phyloP scores from a whole-genome alignment of 2,113 vertebrate genomes.

The Petrocephalus microphthalmus region DNA sequence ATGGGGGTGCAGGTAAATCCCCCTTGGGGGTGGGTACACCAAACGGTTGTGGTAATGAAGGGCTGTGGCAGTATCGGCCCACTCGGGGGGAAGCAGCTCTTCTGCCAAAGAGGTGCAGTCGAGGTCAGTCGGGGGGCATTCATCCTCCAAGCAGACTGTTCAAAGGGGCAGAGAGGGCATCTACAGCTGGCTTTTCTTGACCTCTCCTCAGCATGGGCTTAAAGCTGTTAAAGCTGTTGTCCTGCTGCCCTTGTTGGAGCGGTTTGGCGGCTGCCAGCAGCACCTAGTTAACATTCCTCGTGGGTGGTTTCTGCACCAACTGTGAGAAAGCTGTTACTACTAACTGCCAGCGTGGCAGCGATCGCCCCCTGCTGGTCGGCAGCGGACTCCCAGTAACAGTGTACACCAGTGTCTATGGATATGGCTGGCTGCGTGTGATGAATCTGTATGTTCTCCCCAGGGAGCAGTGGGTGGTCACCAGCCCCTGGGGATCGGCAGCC shows the following conservation, averaged over 20 bases:
- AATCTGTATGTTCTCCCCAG: slow-evolving; percentile 46
- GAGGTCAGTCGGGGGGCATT: not conserved
- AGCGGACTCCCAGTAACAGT: not conserved
- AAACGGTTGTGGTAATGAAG: not conserved
- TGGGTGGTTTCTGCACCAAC: not conserved
- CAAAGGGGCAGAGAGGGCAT: not conserved
- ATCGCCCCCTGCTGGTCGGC: not conserved
- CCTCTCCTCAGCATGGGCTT: not conserved
- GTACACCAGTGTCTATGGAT: not conserved
- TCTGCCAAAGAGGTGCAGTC: not conserved
- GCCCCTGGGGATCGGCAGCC: slow-evolving; percentile 79
- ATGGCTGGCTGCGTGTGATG: not conserved
- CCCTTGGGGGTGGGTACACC: not conserved
- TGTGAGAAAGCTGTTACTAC: not conserved
- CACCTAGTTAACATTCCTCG: not conserved
- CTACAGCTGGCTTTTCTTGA: not conserved
- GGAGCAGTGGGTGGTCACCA: slow-evolving; percentile 93
- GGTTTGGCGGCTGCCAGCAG: not conserved
- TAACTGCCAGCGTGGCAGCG: not conserved
- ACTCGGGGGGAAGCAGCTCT: not conserved
- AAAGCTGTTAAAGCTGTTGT: too few species aligned
- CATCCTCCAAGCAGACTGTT: not conserved
- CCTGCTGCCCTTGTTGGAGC: not conserved
- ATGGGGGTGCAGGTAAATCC: not conserved
- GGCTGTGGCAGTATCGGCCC: not conserved